Evolutionary conservation across 2,797 vertebrate genomes (phyloP).

Genomic region (Sus cebifrons): DNA sequence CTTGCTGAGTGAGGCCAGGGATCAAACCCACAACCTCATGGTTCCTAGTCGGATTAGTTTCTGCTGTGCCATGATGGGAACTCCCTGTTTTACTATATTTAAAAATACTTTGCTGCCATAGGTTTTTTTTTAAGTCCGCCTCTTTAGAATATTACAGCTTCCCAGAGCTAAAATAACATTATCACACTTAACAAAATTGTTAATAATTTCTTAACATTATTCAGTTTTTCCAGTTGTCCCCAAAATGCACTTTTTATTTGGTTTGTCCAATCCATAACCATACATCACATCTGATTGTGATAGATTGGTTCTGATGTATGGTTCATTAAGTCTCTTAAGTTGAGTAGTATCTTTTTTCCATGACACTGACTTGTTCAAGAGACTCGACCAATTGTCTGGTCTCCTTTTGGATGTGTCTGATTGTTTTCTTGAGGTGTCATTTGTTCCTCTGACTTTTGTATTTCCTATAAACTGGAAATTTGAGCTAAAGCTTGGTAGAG

Average conservation of each 20-base stretch:
- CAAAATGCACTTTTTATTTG: neutral
- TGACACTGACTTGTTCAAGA: conserved; percentile 39
- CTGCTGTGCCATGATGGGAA: too few species aligned
- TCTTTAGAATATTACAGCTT: conserved; percentile 62
- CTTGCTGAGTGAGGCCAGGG: too few species aligned
- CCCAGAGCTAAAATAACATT: neutral
- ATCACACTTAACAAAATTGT: conserved; percentile 42
- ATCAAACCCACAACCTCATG: too few species aligned
- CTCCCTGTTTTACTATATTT: conserved; percentile 8
- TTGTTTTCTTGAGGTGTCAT: conserved; percentile 5
- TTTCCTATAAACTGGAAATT: conserved; percentile 52
- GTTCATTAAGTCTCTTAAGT: neutral
- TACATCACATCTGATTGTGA: neutral
- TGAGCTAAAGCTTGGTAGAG: conserved; percentile 48
- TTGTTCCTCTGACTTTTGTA: conserved; percentile 38
- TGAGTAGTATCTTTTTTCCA: conserved; percentile 36
- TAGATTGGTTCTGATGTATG: neutral
- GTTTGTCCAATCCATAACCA: neutral
- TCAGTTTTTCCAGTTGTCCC: conserved; percentile 10
- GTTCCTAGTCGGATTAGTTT: too few species aligned
- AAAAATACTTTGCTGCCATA: neutral
- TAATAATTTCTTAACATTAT: conserved; percentile 28
- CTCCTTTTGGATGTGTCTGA: conserved; percentile 1
- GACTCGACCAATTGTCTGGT: neutral
- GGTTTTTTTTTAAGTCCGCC: neutral